Evolutionary conservation across 2,888 invertebrate species (phyloP), one percentile per base, ranked within the genome.

Genomic region (Lamproptera curius): DNA sequence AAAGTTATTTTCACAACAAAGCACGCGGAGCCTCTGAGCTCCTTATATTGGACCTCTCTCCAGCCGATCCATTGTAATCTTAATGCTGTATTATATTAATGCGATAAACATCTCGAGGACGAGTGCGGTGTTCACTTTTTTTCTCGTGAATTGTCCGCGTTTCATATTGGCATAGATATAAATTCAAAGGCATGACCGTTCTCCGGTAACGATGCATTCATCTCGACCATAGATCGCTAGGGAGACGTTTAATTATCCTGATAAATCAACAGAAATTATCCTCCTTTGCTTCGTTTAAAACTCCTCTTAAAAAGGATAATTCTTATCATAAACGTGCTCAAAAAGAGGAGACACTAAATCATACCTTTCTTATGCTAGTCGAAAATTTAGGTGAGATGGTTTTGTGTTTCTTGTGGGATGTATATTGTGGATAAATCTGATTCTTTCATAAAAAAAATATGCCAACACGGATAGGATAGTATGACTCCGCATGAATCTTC

Each of bases 61-160:
- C 79, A 85, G 77, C 83, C 83, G 74, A 62, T 64, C 84, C 76
- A 86, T 87, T 87, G 86, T 87, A 73, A 81, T 82, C 84, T 80
- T 85, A 87, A 86, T 85, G 78, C 83, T 67, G 76, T 83, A 85
- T 85, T 84, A 86, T 84, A 86, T 85, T 86, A 86, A 87, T 85
- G 81, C 86, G 87, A 87, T 87, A 87, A 83, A 86, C 78, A 87
- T 87, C 86, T 80, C 68, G 57, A 54, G 75, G 74, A 76, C 67
- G 67, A 67, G 63, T 67, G 76, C 73, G 70, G 63, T 59, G 71
- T 70, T 78, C 73, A 70, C 69, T 74, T 55, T 48, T 71, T 73
- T 66, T 31, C 11, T 31, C 11, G 65, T 70, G 68, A 73, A 73
- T 71, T 73, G 73, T 76, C 67, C 65, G 59, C 67, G 70, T 73